Conservation (phyloP, 2,888 invertebrate genomes). For the Dryocosmus kuriphilus region DNA sequence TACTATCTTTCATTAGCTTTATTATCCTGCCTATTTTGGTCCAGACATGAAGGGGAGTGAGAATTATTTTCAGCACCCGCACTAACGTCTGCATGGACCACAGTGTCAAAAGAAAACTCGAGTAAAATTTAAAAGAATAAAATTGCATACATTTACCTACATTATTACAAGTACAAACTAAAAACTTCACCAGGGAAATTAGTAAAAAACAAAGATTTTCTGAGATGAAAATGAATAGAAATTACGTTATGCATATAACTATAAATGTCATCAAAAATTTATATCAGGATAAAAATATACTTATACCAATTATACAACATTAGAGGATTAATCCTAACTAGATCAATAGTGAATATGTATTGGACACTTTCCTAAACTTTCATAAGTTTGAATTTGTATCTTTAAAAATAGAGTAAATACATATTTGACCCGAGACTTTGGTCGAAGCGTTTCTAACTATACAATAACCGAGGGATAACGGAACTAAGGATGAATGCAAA, state of each 20-base stretch:
- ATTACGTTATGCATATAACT: too few relatives aligned
- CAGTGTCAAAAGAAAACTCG: neutral
- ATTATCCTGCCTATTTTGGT: slow-evolving; percentile 64
- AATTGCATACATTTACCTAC: neutral
- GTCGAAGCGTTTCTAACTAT: slow-evolving; percentile 18
- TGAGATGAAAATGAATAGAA: too few relatives aligned
- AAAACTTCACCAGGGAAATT: too few relatives aligned
- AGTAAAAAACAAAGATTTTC: too few relatives aligned
- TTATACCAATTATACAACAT: too few relatives aligned
- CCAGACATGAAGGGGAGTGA: slow-evolving; percentile 65
- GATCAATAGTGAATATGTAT: too few relatives aligned
- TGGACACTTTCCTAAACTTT: too few relatives aligned
- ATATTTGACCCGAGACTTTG: slow-evolving; percentile 17
- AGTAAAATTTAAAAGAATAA: neutral
- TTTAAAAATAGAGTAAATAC: neutral
- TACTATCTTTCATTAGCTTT: slow-evolving; percentile 26
- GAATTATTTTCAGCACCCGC: slow-evolving; percentile 66
- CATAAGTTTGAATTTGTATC: neutral
- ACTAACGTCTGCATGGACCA: slow-evolving; percentile 17
- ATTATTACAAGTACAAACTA: too few relatives aligned
- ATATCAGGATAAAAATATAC: too few relatives aligned
- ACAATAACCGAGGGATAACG: slow-evolving; percentile 38
- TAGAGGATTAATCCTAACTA: too few relatives aligned
- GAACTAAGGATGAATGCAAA: slow-evolving; percentile 34
- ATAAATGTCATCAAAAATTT: too few relatives aligned